Percentiles rank a stretch among this genome's conserved stretches.
Conservation (phyloP, 2,888 invertebrate species). For the Clusia tigrina region DNA sequence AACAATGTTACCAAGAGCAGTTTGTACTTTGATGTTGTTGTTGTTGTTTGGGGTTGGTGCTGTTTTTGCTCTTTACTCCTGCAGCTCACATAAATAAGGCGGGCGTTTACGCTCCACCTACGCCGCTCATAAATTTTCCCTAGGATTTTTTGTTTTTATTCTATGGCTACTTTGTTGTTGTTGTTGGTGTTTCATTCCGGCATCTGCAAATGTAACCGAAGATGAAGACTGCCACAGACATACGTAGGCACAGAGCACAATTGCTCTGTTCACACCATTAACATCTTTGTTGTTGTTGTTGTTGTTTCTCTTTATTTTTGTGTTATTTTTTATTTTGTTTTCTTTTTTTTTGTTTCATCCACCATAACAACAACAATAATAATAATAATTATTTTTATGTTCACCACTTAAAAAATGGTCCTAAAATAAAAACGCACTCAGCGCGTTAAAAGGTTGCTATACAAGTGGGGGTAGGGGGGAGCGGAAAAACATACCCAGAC, state of each 20-base stretch:
- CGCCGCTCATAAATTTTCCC: slow-evolving; percentile 51
- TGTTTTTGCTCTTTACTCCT: slow-evolving; percentile 5
- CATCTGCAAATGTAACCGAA: not conserved
- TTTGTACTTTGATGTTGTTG: no score
- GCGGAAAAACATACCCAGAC: not conserved
- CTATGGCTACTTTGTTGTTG: slow-evolving; percentile 10
- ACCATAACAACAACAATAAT: slow-evolving; percentile 50
- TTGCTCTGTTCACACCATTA: slow-evolving; percentile 27
- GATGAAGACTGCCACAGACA: not conserved
- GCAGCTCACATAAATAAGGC: slow-evolving; percentile 48
- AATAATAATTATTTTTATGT: slow-evolving; percentile 60
- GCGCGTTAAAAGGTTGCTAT: not conserved
- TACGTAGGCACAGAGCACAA: not conserved
- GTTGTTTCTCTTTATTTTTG: slow-evolving; percentile 54
- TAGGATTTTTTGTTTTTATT: slow-evolving; percentile 25
- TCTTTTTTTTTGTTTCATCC: slow-evolving; percentile 31
- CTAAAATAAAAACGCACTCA: not conserved
- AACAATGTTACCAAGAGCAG: slow-evolving; percentile 8
- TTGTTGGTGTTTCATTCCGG: not conserved
- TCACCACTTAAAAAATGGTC: slow-evolving; percentile 33
- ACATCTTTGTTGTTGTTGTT: slow-evolving; percentile 14
- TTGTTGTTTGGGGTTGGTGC: slow-evolving; percentile 40
- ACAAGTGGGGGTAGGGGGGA: not conserved
- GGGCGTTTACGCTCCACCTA: slow-evolving; percentile 46
- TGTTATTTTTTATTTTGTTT: not conserved